phyloP scores from a whole-genome alignment of 2,797 vertebrate species.

The Limosa lapponica region DNA sequence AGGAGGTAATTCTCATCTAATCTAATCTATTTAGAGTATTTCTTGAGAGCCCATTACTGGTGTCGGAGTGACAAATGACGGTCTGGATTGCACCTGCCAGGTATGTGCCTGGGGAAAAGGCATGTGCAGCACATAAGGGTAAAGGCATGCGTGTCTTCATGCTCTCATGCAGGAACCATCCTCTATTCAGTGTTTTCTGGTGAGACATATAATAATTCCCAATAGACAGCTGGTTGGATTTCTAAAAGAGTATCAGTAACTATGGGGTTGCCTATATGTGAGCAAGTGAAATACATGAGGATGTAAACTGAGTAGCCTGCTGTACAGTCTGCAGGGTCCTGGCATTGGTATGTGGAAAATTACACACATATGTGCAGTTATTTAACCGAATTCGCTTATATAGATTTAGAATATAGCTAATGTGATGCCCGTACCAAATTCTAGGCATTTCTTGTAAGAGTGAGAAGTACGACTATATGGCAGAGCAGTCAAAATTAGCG shows the following conservation, averaged over 20 bases:
- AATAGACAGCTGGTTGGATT: neutral
- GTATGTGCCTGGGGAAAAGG: slow-evolving; percentile 20
- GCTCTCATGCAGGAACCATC: neutral
- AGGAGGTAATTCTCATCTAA: slow-evolving; percentile 31
- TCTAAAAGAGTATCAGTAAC: slow-evolving; percentile 1
- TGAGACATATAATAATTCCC: neutral
- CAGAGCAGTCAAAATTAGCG: neutral
- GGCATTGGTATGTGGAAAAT: slow-evolving; percentile 22
- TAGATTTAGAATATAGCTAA: neutral
- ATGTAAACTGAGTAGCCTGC: slow-evolving; percentile 16
- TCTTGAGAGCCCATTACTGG: slow-evolving; percentile 29
- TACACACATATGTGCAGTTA: neutral
- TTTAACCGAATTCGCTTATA: neutral
- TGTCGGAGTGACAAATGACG: slow-evolving; percentile 45
- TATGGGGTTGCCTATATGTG: neutral
- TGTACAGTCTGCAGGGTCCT: slow-evolving; percentile 10
- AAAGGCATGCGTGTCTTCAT: neutral
- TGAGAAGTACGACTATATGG: neutral
- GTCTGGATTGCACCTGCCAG: slow-evolving; percentile 58
- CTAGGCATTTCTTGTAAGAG: neutral
- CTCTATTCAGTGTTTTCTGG: slow-evolving; percentile 2
- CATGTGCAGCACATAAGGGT: neutral
- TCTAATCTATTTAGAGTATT: slow-evolving; percentile 33
- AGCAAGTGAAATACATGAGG: neutral
- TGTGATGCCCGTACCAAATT: neutral